Conservation (phyloP, 2,113 vertebrate species). For the Petrocephalus microphthalmus region DNA sequence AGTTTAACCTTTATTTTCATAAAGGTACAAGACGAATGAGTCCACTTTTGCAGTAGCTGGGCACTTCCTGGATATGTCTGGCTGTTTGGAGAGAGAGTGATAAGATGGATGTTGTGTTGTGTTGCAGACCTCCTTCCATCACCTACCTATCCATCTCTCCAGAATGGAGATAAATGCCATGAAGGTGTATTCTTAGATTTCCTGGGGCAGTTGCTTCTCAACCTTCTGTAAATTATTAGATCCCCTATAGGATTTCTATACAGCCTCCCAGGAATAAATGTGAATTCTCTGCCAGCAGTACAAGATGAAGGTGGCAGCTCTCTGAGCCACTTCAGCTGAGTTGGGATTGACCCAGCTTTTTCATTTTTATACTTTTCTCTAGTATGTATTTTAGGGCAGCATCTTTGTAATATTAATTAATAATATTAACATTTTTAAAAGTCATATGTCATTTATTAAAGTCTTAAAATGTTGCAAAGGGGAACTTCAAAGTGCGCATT, state of each 20-base stretch:
- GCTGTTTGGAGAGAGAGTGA: conserved; percentile 56
- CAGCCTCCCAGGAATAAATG: not conserved
- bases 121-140: conserved; percentile 54
- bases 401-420: not conserved
- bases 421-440: too few relatives aligned
- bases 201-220: conserved; percentile 45
- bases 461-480: conserved; percentile 42
- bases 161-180: conserved; percentile 50
- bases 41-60: conserved; percentile 42
- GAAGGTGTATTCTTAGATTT: conserved; percentile 42
- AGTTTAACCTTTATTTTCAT: conserved; percentile 37
- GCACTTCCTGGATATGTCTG: conserved; percentile 28
- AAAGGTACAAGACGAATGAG: conserved; percentile 40
- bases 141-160: conserved; percentile 46
- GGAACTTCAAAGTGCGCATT: conserved; percentile 61
- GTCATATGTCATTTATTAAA: not conserved
- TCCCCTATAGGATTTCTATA: conserved; percentile 26
- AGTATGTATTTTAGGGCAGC: not conserved
- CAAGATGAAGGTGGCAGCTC: not conserved
- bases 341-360: not conserved
- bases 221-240: conserved; percentile 51
- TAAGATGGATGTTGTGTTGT: conserved; percentile 62
- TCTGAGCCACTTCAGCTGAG: not conserved
- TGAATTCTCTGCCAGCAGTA: not conserved
- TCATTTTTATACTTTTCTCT: not conserved